phyloP scores from a whole-genome alignment of 35 echinoderm and acorn worm genomes.

The Ophioderma brevispina region DNA sequence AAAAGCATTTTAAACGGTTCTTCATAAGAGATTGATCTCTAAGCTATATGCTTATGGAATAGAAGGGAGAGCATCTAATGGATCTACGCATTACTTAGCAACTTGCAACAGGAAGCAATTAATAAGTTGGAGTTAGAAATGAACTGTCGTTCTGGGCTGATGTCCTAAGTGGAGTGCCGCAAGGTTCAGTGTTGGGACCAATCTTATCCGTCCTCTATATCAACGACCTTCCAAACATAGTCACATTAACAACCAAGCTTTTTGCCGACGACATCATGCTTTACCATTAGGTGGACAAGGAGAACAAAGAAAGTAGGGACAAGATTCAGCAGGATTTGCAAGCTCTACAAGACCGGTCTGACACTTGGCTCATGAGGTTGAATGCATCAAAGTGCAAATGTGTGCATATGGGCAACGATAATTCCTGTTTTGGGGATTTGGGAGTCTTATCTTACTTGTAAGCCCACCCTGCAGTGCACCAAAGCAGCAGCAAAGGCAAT shows the following conservation, averaged over 20 bases:
- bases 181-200: conserved; percentile 40
- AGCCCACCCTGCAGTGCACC: background rate
- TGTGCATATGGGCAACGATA: background rate
- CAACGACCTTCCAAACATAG: conserved; percentile 17
- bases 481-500: background rate
- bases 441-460: background rate
- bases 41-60: conserved; percentile 52
- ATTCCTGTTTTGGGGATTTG: background rate
- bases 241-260: background rate
- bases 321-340: background rate
- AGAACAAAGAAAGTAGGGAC: background rate
- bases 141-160: background rate
- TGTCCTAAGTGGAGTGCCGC: conserved; percentile 53
- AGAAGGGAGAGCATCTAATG: background rate
- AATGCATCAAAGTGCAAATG: background rate
- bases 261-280: conserved; percentile 23
- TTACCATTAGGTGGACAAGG: background rate
- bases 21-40: conserved; percentile 18
- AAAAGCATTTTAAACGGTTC: conserved; percentile 45
- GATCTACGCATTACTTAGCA: conserved; percentile 14
- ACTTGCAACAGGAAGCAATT: conserved; percentile 17
- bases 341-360: background rate
- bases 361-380: background rate
- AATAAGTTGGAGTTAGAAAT: conserved; percentile 8
- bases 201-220: conserved; percentile 14